Base-by-base conservation (phyloP, 2,113 vertebrate species). In the Gobiocypris rarus region DNA sequence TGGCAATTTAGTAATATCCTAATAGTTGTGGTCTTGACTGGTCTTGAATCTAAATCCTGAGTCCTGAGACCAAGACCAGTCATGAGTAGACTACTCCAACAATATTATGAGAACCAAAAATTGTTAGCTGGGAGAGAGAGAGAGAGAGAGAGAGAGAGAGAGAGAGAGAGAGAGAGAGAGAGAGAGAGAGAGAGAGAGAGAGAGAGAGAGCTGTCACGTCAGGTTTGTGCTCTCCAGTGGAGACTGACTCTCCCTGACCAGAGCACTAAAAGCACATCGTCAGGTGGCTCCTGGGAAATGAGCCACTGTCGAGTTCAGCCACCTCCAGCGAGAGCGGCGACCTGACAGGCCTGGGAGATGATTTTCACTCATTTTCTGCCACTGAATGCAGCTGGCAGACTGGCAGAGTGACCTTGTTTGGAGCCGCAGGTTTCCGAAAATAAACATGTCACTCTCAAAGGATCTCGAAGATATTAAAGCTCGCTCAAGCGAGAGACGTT, bases 201-300 rank as follows among this genome's bases (percentile, higher is more conserved):
- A n/a, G n/a, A n/a, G n/a, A n/a, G 50, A 74, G 43, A 24, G 45
- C 77, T 86, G 87, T 77, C 67, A 65, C 15, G 83, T 77, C 14
- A 19, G 24, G 1, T 82, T 83, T 70, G 79, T 73, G 31, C 77
- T 84, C 22, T 28, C 56, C 61, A 48, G 50, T 74, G 31, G 71
- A 86, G 71, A 54, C 31, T 76, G 77, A 54, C n/a, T 81, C 54
- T 84, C 45, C 9, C 11, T 9, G 26, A 65, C 61, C 81, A 75
- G 41, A 52, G 56, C 22, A 56, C 70, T 87, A 81, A 86, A 82
- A 84, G 70, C 63, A 63, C 41, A 67, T 50, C 63, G 11, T 70
- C 80, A 83, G 81, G 76, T 67, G 84, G 61, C 77, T 86, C 82
- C 45, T 54, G 84, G 82, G 87, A 84, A 81, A 84, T 76, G 82